phyloP scores from a whole-genome alignment of 2,113 vertebrate genomes.

The Percina caprodes region DNA sequence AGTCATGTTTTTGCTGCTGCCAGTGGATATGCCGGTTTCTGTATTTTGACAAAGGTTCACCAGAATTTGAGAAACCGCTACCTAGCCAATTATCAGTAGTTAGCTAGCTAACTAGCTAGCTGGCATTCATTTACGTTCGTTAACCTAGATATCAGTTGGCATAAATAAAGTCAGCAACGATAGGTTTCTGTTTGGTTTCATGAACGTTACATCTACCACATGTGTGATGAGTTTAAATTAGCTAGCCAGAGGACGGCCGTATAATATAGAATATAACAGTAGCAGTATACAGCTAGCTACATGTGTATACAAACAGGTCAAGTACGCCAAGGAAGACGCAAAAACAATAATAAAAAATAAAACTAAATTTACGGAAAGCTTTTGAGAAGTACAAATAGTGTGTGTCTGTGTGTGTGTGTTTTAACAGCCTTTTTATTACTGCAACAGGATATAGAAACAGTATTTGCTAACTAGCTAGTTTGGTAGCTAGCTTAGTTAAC shows the following conservation, averaged over 20 bases:
- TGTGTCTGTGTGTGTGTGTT: too few species aligned
- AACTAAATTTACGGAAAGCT: too few species aligned
- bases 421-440: too few species aligned
- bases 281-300: too few species aligned
- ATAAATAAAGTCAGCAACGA: neutral
- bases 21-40: rapidly evolving
- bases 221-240: neutral
- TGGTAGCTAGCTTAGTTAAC: neutral
- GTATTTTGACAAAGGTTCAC: neutral
- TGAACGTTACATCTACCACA: too few species aligned
- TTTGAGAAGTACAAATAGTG: too few species aligned
- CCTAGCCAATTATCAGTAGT: neutral
- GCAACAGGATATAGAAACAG: too few species aligned
- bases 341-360: too few species aligned
- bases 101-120: slow-evolving; percentile 9
- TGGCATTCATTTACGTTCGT: slow-evolving; percentile 25
- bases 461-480: neutral
- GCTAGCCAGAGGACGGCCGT: too few species aligned
- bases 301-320: too few species aligned
- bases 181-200: neutral
- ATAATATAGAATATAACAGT: too few species aligned
- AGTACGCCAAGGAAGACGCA: too few species aligned
- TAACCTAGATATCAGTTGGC: slow-evolving; percentile 34
- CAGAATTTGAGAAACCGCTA: slow-evolving; percentile 33
- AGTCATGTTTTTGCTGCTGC: rapidly evolving